A percentile compares a stretch with the other conserved stretches of the same genome.
phyloP scores from a whole-genome alignment of 2,888 invertebrate genomes.

The Sesamia inferens region DNA sequence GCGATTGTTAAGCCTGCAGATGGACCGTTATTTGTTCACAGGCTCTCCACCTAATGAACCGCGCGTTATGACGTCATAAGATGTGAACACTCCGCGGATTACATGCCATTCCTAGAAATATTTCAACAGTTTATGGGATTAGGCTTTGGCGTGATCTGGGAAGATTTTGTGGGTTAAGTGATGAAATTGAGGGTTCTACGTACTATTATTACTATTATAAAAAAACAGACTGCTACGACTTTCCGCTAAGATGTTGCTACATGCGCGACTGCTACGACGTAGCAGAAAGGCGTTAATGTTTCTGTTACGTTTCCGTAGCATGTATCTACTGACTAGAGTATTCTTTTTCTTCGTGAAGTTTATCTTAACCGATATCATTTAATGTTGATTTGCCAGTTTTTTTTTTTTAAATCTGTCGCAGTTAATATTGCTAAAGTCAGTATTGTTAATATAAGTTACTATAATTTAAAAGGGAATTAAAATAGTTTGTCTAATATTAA shows the following conservation, averaged over 20 bases:
- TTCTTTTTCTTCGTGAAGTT: background rate
- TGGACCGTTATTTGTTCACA: slow-evolving; percentile 69
- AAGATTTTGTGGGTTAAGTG: slow-evolving; percentile 9
- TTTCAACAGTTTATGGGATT: slow-evolving; percentile 42
- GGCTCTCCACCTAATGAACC: slow-evolving; percentile 66
- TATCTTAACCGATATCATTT: background rate
- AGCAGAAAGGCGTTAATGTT: background rate
- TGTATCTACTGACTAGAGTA: background rate
- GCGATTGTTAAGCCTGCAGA: slow-evolving; percentile 62
- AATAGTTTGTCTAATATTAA: background rate
- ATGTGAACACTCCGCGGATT: slow-evolving; percentile 31
- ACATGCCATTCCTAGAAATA: slow-evolving; percentile 52
- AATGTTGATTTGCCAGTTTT: too few relatives aligned
- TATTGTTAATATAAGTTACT: background rate
- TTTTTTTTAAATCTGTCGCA: too few relatives aligned
- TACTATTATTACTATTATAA: too few relatives aligned
- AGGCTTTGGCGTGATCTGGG: slow-evolving; percentile 17
- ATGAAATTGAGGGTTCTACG: background rate
- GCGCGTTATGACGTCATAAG: slow-evolving; percentile 50
- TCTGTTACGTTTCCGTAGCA: background rate
- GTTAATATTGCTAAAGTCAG: too few relatives aligned
- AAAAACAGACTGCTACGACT: background rate
- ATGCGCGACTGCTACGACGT: slow-evolving; percentile 1
- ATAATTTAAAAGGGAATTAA: background rate
- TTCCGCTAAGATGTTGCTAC: background rate